Conservation (phyloP, 2,113 vertebrate genomes). For the Lepus timidus region DNA sequence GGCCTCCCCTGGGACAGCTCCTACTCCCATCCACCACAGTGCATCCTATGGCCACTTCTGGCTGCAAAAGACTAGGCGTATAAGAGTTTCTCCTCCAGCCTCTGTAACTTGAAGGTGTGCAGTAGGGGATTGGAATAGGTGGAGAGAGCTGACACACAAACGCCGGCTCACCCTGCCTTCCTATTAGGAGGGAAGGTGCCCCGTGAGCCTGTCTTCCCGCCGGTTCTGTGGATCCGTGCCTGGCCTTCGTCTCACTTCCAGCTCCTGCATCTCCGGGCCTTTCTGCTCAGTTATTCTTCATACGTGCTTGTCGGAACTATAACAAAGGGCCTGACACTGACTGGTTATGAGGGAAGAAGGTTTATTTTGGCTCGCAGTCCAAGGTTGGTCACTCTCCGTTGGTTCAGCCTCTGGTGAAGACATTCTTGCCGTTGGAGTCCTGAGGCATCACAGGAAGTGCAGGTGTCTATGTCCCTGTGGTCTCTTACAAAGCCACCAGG, state of each 20-base stretch:
- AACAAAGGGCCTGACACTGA: too few species aligned
- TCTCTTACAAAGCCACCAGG: too few species aligned
- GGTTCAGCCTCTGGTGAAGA: too few species aligned
- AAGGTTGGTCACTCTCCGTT: too few species aligned
- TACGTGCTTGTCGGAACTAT: too few species aligned
- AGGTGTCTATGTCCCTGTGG: too few species aligned
- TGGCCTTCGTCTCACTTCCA: neutral
- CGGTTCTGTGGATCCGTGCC: too few species aligned
- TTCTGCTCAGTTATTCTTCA: neutral
- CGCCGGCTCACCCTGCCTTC: neutral
- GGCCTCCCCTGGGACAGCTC: neutral
- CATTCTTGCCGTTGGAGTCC: too few species aligned
- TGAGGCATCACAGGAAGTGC: too few species aligned
- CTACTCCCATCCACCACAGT: neutral
- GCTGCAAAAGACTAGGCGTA: neutral
- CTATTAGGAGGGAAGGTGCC: neutral
- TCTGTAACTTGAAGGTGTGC: neutral
- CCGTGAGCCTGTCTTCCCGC: neutral
- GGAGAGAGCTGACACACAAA: neutral
- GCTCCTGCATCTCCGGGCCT: neutral
- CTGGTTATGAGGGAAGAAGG: too few species aligned
- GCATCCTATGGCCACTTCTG: neutral
- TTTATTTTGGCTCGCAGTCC: too few species aligned
- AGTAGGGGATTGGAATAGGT: neutral
- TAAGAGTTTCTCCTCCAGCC: neutral